These are phyloP conservation scores for Enteromius treurensis DNA, from an alignment of 2,797 vertebrate genomes.

Conservation along the genomic window DNA sequence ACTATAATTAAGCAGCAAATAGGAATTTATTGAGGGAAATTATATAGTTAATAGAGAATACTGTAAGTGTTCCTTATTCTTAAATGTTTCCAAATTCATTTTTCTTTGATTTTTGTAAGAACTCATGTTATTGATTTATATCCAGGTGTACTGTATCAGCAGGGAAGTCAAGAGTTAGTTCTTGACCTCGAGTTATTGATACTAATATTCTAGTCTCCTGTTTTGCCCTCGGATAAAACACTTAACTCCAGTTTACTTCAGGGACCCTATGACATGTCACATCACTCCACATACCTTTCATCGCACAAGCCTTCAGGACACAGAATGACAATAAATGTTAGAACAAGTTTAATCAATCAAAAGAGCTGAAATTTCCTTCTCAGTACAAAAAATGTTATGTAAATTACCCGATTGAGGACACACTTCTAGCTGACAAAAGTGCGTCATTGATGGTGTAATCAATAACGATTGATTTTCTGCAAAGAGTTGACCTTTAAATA, in stretches of 20 bases:
- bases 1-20: too few species aligned
- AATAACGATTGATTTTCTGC: conserved; percentile 71
- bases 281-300: conserved; percentile 25
- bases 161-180: not conserved
- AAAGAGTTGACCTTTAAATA: conserved; percentile 69
- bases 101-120: not conserved
- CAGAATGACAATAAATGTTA: conserved; percentile 9
- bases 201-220: conserved; percentile 4
- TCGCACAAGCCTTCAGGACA: not conserved
- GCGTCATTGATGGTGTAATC: conserved; percentile 71
- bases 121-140: conserved; percentile 6
- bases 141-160: conserved; percentile 6
- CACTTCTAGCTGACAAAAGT: conserved; percentile 61
- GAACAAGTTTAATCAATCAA: conserved; percentile 13
- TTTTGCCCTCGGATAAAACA: conserved; percentile 10
- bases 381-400: conserved; percentile 65
- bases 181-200: conserved; percentile 28
- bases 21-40: too few species aligned
- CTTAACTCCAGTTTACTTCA: conserved; percentile 27
- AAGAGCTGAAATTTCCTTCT: conserved; percentile 8
- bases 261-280: not conserved
- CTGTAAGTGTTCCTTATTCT: too few species aligned
- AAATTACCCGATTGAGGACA: conserved; percentile 61
- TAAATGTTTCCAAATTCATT: not conserved
- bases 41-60: too few species aligned